Conservation (phyloP, 2,113 vertebrate genomes). For the Scytalopus superciliaris region DNA sequence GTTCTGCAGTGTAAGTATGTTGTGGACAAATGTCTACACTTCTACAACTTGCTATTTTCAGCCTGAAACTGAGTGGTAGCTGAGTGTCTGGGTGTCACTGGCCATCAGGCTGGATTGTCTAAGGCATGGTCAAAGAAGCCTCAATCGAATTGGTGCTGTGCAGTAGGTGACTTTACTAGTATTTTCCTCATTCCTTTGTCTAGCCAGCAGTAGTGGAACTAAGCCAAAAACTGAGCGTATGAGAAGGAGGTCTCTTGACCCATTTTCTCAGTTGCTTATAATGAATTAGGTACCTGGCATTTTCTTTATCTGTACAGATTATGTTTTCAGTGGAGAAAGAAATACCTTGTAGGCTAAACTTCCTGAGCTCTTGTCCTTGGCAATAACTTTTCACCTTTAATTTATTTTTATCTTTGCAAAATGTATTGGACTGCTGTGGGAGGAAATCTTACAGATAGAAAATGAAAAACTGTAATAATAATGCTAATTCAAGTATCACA, state of each 20-base stretch:
- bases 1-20: background rate
- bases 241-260: background rate
- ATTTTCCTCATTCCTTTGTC: background rate
- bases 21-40: background rate
- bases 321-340: background rate
- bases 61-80: background rate
- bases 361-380: background rate
- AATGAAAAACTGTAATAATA: slow-evolving; percentile 36
- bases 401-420: slow-evolving; percentile 41
- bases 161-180: background rate
- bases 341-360: background rate
- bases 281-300: background rate
- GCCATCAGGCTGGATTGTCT: background rate
- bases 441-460: background rate
- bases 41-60: background rate
- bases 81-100: background rate
- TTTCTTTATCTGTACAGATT: slow-evolving; percentile 1
- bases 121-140: background rate
- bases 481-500: slow-evolving; percentile 30
- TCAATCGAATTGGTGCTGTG: background rate
- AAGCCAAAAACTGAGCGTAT: background rate
- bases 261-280: background rate
- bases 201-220: background rate
- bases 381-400: slow-evolving; percentile 46
- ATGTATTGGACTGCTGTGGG: background rate